Evolutionary conservation across 2,797 vertebrate species (phyloP).

Genomic region (Neomorphus geoffroyi): DNA sequence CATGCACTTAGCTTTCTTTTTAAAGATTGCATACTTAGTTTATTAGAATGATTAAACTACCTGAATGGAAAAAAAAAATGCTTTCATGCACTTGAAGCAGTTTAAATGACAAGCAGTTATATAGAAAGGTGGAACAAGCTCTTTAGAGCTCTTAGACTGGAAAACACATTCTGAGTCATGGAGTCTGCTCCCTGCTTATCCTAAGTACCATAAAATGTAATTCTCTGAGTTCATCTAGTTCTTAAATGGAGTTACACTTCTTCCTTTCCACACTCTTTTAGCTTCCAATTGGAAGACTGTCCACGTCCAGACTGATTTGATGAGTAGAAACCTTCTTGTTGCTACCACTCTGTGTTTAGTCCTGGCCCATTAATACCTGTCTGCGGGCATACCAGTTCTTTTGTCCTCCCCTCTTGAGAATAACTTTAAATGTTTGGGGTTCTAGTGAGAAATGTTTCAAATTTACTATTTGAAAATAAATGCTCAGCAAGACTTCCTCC

Average conservation of each 20-base stretch:
- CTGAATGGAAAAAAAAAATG: neutral
- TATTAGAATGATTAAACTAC: neutral
- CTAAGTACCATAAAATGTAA: neutral
- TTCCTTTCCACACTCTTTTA: neutral
- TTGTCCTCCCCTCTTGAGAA: neutral
- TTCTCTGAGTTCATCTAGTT: neutral
- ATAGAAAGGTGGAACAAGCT: neutral
- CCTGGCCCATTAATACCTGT: neutral
- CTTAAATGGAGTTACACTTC: neutral
- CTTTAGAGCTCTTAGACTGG: neutral
- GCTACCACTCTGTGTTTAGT: neutral
- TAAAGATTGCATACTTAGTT: neutral
- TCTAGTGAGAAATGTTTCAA: neutral
- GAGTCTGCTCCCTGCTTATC: neutral
- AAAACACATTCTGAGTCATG: neutral
- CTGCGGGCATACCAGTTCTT: fast-evolving
- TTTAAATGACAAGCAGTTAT: neutral
- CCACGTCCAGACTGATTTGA: neutral
- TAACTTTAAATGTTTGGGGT: neutral
- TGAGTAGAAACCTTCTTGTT: neutral
- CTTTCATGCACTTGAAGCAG: neutral
- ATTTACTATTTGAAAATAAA: neutral
- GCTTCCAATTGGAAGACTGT: neutral
- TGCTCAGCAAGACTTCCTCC: neutral
- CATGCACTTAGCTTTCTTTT: neutral